Evolutionary conservation across 1,140 invertebrate genomes (phyloP).

Genomic region (Mercenaria mercenaria): DNA sequence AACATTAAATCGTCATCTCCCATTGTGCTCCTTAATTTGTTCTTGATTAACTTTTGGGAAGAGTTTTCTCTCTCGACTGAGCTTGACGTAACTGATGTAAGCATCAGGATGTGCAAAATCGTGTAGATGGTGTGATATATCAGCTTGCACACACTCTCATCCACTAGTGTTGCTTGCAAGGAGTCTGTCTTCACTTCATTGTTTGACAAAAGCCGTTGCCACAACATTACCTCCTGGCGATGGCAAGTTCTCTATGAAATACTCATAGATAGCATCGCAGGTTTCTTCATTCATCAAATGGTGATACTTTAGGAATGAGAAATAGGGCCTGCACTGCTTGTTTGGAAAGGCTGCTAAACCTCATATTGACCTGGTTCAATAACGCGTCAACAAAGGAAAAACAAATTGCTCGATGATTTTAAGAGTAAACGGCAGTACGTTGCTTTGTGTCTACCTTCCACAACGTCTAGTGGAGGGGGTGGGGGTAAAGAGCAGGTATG

Average conservation of each 20-base stretch:
- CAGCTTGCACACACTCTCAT: not conserved
- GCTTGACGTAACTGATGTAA: too few species aligned
- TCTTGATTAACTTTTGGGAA: too few species aligned
- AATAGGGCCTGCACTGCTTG: not conserved
- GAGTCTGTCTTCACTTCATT: not conserved
- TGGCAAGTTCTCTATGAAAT: not conserved
- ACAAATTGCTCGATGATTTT: slow-evolving; percentile 37
- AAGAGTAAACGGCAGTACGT: slow-evolving; percentile 47
- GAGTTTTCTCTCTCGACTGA: too few species aligned
- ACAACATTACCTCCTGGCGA: not conserved
- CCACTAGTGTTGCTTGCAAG: not conserved
- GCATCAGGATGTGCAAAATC: too few species aligned
- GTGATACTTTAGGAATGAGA: slow-evolving; percentile 14
- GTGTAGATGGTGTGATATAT: not conserved
- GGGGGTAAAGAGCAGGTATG: slow-evolving; percentile 37
- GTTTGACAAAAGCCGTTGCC: not conserved
- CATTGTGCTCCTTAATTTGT: too few species aligned
- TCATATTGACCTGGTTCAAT: slow-evolving; percentile 10
- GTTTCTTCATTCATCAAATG: not conserved
- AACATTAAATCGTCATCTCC: too few species aligned
- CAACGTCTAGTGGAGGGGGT: slow-evolving; percentile 63
- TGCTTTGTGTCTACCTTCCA: slow-evolving; percentile 64
- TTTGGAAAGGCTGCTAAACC: not conserved
- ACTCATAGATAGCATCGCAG: not conserved
- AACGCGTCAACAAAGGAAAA: slow-evolving; percentile 61